Evolutionary conservation across 1,140 invertebrate species (phyloP).

Genomic region (Bombus terrestris): DNA sequence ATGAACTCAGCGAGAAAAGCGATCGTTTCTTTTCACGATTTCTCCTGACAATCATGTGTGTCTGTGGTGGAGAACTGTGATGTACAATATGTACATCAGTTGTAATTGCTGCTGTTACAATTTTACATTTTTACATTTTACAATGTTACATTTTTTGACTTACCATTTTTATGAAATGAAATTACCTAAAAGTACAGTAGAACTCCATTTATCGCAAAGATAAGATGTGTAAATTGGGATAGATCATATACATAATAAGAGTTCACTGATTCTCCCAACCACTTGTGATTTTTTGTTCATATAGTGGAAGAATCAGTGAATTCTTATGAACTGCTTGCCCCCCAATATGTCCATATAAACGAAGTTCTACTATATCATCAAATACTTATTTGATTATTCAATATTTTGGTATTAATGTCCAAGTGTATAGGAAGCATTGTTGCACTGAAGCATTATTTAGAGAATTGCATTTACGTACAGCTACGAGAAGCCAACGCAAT

Average conservation of each 20-base stretch:
- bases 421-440: neutral
- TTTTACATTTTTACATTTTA: neutral
- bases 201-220: neutral
- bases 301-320: too few relatives aligned
- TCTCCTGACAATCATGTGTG: neutral
- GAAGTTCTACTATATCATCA: neutral
- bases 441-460: neutral
- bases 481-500: slow-evolving; percentile 17
- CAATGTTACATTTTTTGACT: neutral
- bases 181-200: neutral
- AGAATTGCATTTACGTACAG: slow-evolving; percentile 1
- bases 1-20: slow-evolving; percentile 24
- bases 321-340: neutral
- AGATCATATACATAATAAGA: neutral
- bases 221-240: neutral
- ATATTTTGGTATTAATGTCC: neutral
- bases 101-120: neutral
- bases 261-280: neutral
- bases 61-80: neutral
- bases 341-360: neutral
- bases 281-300: too few relatives aligned
- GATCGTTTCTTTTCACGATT: slow-evolving; percentile 5
- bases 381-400: neutral
- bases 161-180: neutral
- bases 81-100: neutral